These are phyloP conservation scores for Protaetia brevitarsis DNA, from an alignment of 1,140 invertebrate species.

Conservation along the genomic window DNA sequence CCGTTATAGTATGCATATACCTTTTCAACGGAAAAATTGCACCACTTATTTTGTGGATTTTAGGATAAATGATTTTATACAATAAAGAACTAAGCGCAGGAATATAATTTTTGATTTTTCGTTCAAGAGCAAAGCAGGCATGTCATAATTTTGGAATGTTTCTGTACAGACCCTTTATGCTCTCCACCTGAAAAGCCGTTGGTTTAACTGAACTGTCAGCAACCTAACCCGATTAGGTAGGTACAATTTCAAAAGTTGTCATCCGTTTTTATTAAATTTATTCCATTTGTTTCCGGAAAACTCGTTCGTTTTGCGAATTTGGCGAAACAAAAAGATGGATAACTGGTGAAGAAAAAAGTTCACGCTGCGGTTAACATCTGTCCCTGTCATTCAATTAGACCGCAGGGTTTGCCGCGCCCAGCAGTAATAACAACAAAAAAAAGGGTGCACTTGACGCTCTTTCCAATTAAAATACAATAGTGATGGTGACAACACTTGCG, in stretches of 20 bases:
- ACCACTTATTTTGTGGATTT: no score
- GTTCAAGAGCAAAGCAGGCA: no score
- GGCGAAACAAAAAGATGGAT: neutral
- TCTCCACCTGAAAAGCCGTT: no score
- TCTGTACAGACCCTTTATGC: no score
- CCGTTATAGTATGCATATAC: no score
- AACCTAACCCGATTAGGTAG: no score
- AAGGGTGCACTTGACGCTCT: neutral
- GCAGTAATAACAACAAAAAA: constrained; percentile 3
- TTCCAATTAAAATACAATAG: constrained; percentile 5
- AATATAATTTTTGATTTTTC: no score
- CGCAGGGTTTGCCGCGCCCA: neutral
- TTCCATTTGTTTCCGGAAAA: neutral
- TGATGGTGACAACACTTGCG: neutral
- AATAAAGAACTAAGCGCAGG: no score
- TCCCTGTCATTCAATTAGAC: constrained; percentile 16
- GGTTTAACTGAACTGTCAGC: no score
- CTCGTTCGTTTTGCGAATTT: neutral
- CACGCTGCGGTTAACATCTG: neutral
- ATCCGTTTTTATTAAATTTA: constrained; percentile 11
- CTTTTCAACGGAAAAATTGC: no score
- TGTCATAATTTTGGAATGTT: no score
- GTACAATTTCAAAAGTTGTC: neutral
- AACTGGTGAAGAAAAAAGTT: neutral
- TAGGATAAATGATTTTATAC: no score